Percentiles rank a stretch among this genome's conserved stretches.
Evolutionary conservation across 2,888 invertebrate genomes (phyloP).

Genomic region (Chrysotoxum bicinctum): DNA sequence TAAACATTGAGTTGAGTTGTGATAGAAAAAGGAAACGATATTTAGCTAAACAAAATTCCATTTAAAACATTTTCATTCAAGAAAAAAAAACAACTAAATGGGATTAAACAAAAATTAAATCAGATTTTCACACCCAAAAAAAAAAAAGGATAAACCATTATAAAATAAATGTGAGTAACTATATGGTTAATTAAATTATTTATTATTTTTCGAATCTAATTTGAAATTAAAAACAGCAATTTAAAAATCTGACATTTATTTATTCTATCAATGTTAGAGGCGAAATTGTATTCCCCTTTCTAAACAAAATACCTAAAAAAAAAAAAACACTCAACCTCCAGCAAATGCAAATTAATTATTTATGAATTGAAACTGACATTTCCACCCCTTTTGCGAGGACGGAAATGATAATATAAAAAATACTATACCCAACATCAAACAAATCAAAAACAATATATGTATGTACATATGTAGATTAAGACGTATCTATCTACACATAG

Average conservation of each 20-base stretch:
- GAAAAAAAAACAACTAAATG: slow-evolving; percentile 22
- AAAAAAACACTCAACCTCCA: slow-evolving; percentile 42
- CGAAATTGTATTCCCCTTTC: slow-evolving; percentile 60
- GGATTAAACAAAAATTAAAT: slow-evolving; percentile 50
- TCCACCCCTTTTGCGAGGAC: slow-evolving; percentile 63
- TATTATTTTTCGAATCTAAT: slow-evolving; percentile 21
- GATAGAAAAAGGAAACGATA: slow-evolving; percentile 30
- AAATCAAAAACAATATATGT: slow-evolving; percentile 14
- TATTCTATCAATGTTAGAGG: slow-evolving; percentile 41
- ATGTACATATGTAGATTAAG: neutral
- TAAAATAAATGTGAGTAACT: slow-evolving; percentile 47
- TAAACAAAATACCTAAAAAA: slow-evolving; percentile 70
- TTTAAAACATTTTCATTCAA: slow-evolving; percentile 30
- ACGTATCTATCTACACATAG: neutral
- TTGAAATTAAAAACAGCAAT: slow-evolving; percentile 29
- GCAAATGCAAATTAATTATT: slow-evolving; percentile 71
- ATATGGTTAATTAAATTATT: neutral
- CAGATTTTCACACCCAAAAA: neutral
- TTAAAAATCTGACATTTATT: slow-evolving; percentile 44
- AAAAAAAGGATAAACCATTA: slow-evolving; percentile 55
- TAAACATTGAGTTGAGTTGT: slow-evolving; percentile 52
- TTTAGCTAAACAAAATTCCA: slow-evolving; percentile 32
- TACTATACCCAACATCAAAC: slow-evolving; percentile 8
- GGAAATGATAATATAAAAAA: slow-evolving; percentile 48
- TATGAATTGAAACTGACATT: slow-evolving; percentile 73